These are phyloP conservation scores for Oligia strigilis DNA, from an alignment of 2,888 invertebrate genomes.

Conservation along the genomic window DNA sequence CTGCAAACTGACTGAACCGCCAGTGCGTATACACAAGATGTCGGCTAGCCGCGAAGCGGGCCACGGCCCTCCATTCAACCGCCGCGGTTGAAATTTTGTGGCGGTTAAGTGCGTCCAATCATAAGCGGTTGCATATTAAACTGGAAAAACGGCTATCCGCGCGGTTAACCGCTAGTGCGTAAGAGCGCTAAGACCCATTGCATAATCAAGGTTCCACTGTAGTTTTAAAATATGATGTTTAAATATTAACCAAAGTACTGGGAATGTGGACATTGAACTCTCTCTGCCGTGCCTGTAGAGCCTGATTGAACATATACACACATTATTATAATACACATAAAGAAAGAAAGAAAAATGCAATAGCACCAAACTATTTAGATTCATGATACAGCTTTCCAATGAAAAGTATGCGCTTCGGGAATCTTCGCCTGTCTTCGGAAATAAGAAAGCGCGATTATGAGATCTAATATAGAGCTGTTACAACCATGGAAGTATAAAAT, in stretches of 20 bases:
- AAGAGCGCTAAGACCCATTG: background rate
- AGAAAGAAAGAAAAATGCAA: slow-evolving; percentile 18
- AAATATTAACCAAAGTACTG: slow-evolving; percentile 61
- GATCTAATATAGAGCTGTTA: background rate
- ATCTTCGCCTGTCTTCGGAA: background rate
- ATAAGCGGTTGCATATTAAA: too few relatives aligned
- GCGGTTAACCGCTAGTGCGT: too few relatives aligned
- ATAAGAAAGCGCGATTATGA: background rate
- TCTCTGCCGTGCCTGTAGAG: slow-evolving; percentile 62
- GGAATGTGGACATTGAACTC: slow-evolving; percentile 64
- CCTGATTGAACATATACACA: slow-evolving; percentile 61
- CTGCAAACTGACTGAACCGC: too few relatives aligned
- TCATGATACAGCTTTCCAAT: background rate
- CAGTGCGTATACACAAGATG: too few relatives aligned
- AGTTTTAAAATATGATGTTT: slow-evolving; percentile 34
- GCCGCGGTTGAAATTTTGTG: too few relatives aligned
- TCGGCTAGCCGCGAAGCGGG: too few relatives aligned
- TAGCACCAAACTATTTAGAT: background rate
- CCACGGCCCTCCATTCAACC: too few relatives aligned
- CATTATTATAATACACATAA: slow-evolving; percentile 44
- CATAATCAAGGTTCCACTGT: slow-evolving; percentile 32
- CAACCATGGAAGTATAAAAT: background rate
- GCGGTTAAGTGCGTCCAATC: too few relatives aligned
- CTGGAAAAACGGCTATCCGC: too few relatives aligned
- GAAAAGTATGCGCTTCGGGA: background rate